Base-by-base conservation (phyloP, 2,797 vertebrate species). In the Enteromius argenteus region DNA sequence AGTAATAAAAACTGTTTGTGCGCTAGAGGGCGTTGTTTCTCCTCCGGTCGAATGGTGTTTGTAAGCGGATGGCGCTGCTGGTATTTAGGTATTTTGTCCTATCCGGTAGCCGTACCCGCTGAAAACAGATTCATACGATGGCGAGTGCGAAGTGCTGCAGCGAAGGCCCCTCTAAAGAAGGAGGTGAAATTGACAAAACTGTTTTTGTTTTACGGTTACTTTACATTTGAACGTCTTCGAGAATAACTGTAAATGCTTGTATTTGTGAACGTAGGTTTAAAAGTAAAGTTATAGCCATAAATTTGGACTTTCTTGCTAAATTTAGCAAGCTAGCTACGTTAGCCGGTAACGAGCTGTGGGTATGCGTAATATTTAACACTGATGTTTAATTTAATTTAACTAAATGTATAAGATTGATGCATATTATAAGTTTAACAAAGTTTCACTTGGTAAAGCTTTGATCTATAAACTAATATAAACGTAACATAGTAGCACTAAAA, bases 101-200 rank as follows among this genome's bases (percentile, higher is more conserved):
- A 1, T 11, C 71, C 71, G 84, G 21, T n/a, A 7, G 9, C 86
- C 73, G 85, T 87, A 23, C 13, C 1, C 62, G 17, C 27, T 66
- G 2, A 64, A 68, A 73, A 53, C 78, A 74, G 80, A 68, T 77
- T 67, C 62, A 13, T 35, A 30, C 44, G 53, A 89, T 89, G 88
- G 88, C 88, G 80, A 75, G 66, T 51, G 80, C 42, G 80, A 85
- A 72, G 76, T 64, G 67, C 66, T 7, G 80, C 74, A 84, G 78
- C 76, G 88, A 79, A 58, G 72, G 44, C 42, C 60, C 60, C 14
- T 84, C 82, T 42, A 46, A 76, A 74, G 53, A 80, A 82, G 88
- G 86, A 89, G 88, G 88, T 89, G 86, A 89, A 87, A 66, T 49
- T 39, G 46, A 23, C 53, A 82, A 69, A 67, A 56, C 78, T 67